A percentile compares a stretch with the other conserved stretches of the same genome.
phyloP scores from a whole-genome alignment of 2,888 invertebrate species.

The Leucophenga maculata region DNA sequence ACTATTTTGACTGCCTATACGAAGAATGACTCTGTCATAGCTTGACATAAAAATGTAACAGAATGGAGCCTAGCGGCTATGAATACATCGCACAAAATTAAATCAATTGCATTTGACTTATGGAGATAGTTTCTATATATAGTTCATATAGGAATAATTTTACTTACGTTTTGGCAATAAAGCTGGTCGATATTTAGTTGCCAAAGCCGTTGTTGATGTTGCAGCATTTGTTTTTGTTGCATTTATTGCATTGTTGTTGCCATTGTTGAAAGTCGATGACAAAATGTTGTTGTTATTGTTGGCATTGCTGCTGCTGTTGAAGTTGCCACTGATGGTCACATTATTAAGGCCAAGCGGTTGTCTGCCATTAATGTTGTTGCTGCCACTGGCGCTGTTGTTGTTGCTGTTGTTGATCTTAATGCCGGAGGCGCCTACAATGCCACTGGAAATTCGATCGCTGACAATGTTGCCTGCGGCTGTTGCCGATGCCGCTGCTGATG shows the following conservation, averaged over 20 bases:
- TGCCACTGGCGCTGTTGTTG: neutral
- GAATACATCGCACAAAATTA: no score
- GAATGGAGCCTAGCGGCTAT: no score
- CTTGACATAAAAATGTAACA: no score
- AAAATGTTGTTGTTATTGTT: neutral
- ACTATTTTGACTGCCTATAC: no score
- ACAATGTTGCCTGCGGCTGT: neutral
- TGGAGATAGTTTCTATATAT: slow-evolving; percentile 28
- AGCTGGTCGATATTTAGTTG: slow-evolving; percentile 49
- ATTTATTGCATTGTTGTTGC: neutral
- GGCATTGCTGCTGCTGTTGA: neutral
- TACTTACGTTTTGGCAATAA: slow-evolving; percentile 63
- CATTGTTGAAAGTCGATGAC: neutral
- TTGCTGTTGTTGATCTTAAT: slow-evolving; percentile 3
- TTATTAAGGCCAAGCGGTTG: neutral
- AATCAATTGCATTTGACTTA: no score
- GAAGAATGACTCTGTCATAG: no score
- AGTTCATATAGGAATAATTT: slow-evolving; percentile 18
- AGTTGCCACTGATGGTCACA: neutral
- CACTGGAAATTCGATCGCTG: neutral
- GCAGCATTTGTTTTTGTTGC: neutral
- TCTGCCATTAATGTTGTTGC: neutral
- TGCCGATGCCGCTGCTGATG: neutral
- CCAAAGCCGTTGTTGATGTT: neutral
- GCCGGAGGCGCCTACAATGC: neutral